Evolutionary conservation across 2,113 vertebrate genomes (phyloP).

Genomic region (Pituophis catenifer): DNA sequence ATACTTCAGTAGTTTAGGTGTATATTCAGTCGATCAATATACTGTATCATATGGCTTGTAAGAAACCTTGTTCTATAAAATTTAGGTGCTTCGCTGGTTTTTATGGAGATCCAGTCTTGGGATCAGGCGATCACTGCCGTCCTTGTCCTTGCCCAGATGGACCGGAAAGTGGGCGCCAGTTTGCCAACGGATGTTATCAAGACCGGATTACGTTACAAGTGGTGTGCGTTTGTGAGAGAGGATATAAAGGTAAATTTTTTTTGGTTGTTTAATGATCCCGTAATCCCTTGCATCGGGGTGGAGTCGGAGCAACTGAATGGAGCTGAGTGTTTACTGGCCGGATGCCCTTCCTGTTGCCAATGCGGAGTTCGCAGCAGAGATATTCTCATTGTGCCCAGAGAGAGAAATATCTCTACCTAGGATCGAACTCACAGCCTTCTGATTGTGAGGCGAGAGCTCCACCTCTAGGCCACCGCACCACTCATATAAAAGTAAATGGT

Average conservation of each 20-base stretch:
- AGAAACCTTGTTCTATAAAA: neutral
- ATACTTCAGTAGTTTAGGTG: neutral
- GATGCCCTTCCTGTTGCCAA: too few relatives aligned
- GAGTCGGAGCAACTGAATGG: too few relatives aligned
- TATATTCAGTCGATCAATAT: neutral
- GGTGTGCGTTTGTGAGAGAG: constrained; percentile 81
- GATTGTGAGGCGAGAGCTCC: too few relatives aligned
- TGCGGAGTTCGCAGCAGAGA: too few relatives aligned
- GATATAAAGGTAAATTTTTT: constrained; percentile 76
- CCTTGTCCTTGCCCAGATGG: constrained; percentile 92
- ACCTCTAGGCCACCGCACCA: too few relatives aligned
- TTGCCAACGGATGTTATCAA: constrained; percentile 85
- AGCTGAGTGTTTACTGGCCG: too few relatives aligned
- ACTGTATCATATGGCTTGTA: rapidly evolving
- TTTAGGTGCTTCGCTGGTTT: constrained; percentile 87
- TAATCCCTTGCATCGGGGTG: too few relatives aligned
- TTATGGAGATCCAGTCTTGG: constrained; percentile 88
- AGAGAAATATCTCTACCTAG: too few relatives aligned
- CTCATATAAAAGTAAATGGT: constrained; percentile 53
- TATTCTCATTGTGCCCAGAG: too few relatives aligned
- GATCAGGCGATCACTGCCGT: constrained; percentile 92
- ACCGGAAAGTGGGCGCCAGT: constrained; percentile 84
- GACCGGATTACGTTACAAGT: constrained; percentile 77
- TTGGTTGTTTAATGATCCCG: too few relatives aligned
- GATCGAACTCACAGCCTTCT: too few relatives aligned